Evolutionary conservation across 2,888 invertebrate species (phyloP).

Genomic region (Leucophenga maculata): DNA sequence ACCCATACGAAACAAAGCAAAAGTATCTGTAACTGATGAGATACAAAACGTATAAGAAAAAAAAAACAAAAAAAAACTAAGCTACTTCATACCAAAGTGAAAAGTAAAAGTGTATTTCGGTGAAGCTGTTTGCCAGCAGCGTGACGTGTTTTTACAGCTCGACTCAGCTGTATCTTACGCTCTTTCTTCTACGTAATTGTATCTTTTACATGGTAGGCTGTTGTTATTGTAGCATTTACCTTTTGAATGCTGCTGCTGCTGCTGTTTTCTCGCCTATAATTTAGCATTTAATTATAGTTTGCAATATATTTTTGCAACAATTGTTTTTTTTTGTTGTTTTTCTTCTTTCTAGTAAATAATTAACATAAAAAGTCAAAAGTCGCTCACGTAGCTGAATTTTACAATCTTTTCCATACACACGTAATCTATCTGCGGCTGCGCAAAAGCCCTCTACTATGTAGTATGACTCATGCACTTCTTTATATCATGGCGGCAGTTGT

Average conservation of each 20-base stretch:
- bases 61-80: not conserved
- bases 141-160: not conserved
- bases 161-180: too few relatives aligned
- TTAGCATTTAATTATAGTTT: constrained; percentile 9
- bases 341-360: constrained; percentile 1
- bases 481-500: not conserved
- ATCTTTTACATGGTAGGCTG: constrained; percentile 20
- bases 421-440: not conserved
- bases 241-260: not conserved
- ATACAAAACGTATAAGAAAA: not conserved
- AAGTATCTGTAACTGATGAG: constrained; percentile 22
- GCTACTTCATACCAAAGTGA: constrained; percentile 37
- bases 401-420: constrained; percentile 18
- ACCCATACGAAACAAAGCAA: constrained; percentile 42
- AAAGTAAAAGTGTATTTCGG: constrained; percentile 57
- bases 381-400: constrained; percentile 33
- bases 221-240: constrained; percentile 19
- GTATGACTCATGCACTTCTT: not conserved
- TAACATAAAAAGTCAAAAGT: constrained; percentile 26
- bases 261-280: not conserved
- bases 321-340: not conserved
- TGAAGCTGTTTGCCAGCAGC: not conserved
- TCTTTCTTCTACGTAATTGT: not conserved
- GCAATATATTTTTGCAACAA: not conserved
- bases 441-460: not conserved